Percentiles rank a stretch among this genome's conserved stretches.
Evolutionary conservation across 2,797 vertebrate species (phyloP).

Genomic region (Semaprochilodus insignis): DNA sequence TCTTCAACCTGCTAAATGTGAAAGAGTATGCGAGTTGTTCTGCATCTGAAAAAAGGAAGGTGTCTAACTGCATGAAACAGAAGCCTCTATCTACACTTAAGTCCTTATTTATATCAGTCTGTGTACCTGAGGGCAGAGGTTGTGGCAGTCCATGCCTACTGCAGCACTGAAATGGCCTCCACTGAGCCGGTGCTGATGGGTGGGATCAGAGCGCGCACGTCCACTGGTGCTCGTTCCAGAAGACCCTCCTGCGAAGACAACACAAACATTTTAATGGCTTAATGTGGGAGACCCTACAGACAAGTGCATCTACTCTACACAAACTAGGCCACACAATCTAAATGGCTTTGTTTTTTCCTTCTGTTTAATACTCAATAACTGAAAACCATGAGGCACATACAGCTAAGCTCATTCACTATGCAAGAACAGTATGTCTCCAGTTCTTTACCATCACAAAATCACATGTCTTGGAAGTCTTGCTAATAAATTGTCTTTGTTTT

Average conservation of each 20-base stretch:
- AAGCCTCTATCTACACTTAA: too few relatives aligned
- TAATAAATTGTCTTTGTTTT: not conserved
- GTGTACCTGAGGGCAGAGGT: slow-evolving; percentile 94
- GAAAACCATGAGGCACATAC: too few relatives aligned
- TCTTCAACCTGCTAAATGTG: not conserved
- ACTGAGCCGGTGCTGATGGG: slow-evolving; percentile 98
- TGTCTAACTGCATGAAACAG: too few relatives aligned
- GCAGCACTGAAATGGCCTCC: slow-evolving; percentile 95
- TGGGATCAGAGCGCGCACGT: slow-evolving; percentile 95
- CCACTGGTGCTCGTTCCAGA: slow-evolving; percentile 98
- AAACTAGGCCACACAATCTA: not conserved
- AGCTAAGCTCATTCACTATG: not conserved
- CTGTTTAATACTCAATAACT: not conserved
- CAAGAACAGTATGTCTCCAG: not conserved
- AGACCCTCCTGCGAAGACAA: slow-evolving; percentile 87
- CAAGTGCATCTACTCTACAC: not conserved
- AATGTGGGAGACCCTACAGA: not conserved
- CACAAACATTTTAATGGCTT: not conserved
- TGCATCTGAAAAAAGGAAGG: not conserved
- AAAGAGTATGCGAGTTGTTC: not conserved
- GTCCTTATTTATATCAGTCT: not conserved
- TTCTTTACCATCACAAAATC: not conserved
- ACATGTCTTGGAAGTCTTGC: not conserved
- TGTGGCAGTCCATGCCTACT: slow-evolving; percentile 95
- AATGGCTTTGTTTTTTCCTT: not conserved